phyloP scores from a whole-genome alignment of 2,797 vertebrate genomes.

The Pteropus rufus region DNA sequence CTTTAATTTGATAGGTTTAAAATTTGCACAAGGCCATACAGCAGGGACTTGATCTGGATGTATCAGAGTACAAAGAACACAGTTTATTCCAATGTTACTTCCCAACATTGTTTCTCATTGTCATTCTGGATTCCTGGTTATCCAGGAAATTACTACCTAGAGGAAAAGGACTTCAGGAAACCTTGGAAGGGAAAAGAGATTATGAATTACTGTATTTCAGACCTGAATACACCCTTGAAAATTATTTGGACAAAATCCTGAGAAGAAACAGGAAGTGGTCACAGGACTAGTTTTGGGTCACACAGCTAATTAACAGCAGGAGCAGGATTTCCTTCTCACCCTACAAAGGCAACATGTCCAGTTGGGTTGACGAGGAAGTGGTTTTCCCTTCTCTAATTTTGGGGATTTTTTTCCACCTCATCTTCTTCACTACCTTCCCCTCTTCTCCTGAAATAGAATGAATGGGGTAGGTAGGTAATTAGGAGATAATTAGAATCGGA shows the following conservation, averaged over 20 bases:
- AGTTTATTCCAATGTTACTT: not conserved
- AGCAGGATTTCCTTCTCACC: not conserved
- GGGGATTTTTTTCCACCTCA: not conserved
- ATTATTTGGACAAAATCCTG: not conserved
- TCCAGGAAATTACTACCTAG: not conserved
- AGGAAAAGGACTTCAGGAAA: not conserved
- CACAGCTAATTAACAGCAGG: not conserved
- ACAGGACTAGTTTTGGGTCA: not conserved
- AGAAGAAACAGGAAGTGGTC: not conserved
- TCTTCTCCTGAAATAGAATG: not conserved
- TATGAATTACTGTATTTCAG: not conserved
- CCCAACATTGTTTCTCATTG: not conserved
- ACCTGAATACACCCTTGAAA: not conserved
- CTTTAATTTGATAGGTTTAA: not conserved
- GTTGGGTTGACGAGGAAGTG: not conserved
- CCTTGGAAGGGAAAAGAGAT: not conserved
- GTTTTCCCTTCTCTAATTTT: not conserved
- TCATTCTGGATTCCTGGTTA: not conserved
- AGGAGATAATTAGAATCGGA: not conserved
- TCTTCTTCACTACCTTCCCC: not conserved
- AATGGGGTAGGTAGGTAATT: not conserved
- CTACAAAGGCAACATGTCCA: not conserved
- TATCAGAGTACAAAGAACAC: not conserved
- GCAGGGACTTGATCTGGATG: not conserved
- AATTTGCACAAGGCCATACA: not conserved